Conservation (phyloP, 2,113 vertebrate genomes). For the Cathartes aura region DNA sequence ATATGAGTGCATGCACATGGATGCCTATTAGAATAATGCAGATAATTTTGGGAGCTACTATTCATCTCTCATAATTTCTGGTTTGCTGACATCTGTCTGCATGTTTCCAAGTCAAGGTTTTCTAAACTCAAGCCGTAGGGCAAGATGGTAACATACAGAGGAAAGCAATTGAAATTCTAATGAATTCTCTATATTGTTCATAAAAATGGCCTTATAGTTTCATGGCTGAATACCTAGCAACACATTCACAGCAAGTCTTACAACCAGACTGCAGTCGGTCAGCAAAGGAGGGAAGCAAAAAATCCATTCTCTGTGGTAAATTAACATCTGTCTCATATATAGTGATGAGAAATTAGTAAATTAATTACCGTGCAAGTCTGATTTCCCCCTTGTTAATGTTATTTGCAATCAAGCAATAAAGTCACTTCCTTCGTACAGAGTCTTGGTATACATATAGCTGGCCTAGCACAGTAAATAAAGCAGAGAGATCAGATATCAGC, state of each 20-base stretch:
- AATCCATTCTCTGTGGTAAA: neutral
- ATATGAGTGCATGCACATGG: neutral
- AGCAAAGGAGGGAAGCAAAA: neutral
- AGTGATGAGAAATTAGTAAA: neutral
- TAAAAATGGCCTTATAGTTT: neutral
- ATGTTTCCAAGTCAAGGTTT: neutral
- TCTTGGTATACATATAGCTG: neutral
- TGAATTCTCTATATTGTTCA: neutral
- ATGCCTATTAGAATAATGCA: neutral
- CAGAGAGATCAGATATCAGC: neutral
- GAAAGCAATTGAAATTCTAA: neutral
- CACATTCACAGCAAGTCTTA: neutral
- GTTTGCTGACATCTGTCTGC: neutral
- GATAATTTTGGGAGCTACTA: neutral
- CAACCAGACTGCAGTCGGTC: neutral
- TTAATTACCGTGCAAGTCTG: neutral
- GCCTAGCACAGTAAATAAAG: neutral
- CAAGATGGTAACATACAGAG: neutral
- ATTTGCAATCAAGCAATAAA: slow-evolving; percentile 8
- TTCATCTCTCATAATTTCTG: neutral
- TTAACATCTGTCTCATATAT: neutral
- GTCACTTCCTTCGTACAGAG: neutral
- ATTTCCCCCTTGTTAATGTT: neutral
- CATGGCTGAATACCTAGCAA: neutral
- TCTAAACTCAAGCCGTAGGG: neutral